These are phyloP conservation scores for Bergia sp. DNA, from an alignment of 92 coral and sea anemone genomes.

Conservation along the genomic window DNA sequence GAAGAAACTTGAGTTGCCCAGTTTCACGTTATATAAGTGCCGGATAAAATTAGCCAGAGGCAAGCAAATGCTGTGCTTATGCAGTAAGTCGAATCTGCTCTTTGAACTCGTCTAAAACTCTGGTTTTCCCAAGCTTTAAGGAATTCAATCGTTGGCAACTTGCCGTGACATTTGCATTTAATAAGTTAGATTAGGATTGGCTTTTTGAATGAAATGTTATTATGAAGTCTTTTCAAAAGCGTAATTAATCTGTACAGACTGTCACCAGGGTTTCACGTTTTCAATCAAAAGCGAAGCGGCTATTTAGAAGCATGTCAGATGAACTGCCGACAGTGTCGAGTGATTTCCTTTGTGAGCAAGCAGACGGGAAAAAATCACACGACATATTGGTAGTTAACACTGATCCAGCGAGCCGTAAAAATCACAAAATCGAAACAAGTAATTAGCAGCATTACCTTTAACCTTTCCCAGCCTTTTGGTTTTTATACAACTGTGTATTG, in stretches of 20 bases:
- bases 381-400: background rate
- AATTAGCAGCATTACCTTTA: background rate
- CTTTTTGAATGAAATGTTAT: background rate
- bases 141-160: conserved; percentile 34
- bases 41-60: conserved; percentile 40
- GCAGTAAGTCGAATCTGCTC: conserved; percentile 3
- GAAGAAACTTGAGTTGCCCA: conserved; percentile 5
- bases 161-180: conserved; percentile 45
- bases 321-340: conserved; percentile 26
- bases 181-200: conserved; percentile 38
- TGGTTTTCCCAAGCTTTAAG: conserved; percentile 9
- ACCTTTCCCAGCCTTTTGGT: background rate
- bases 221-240: conserved; percentile 28
- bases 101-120: conserved; percentile 21
- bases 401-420: background rate
- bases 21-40: background rate
- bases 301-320: conserved; percentile 29
- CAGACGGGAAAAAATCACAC: background rate
- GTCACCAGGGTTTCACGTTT: conserved; percentile 30
- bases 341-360: conserved; percentile 12
- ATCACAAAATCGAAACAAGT: background rate
- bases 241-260: conserved; percentile 35
- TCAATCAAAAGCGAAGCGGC: conserved; percentile 29
- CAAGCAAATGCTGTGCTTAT: background rate
- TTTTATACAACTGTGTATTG: too few species aligned